These are phyloP conservation scores for Epizoanthus stellaris DNA, from an alignment of 92 coral and sea anemone genomes.

Conservation along the genomic window DNA sequence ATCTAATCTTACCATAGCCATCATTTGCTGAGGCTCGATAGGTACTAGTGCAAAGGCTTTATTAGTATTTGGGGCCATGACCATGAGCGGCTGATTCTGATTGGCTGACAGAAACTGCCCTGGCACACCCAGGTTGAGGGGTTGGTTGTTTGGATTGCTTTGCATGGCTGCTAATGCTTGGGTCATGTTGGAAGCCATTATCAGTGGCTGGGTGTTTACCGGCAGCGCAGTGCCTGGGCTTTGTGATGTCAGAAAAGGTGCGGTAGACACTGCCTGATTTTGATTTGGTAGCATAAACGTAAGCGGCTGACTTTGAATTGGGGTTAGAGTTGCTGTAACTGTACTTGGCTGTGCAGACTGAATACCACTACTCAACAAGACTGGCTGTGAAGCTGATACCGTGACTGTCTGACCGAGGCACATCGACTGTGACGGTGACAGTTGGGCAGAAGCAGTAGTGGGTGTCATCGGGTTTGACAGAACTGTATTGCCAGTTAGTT, in stretches of 20 bases:
- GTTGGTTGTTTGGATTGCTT: constrained; percentile 2
- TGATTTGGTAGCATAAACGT: constrained; percentile 22
- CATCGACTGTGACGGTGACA: neutral
- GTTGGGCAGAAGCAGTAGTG: neutral
- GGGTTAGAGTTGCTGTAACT: constrained; percentile 1
- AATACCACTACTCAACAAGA: constrained; percentile 7
- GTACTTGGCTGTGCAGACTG: constrained; percentile 1
- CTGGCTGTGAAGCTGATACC: neutral
- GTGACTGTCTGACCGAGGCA: constrained; percentile 19
- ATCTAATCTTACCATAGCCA: constrained; percentile 36
- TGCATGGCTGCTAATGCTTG: constrained; percentile 21
- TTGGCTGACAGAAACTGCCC: constrained; percentile 25
- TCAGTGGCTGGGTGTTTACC: constrained; percentile 7
- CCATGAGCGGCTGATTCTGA: constrained; percentile 45
- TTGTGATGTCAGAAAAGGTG: neutral
- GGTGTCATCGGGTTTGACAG: neutral
- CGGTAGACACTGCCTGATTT: neutral
- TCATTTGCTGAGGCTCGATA: constrained; percentile 34
- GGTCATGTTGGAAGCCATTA: constrained; percentile 9
- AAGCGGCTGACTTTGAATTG: constrained; percentile 8
- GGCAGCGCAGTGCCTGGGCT: constrained; percentile 5
- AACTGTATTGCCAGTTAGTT: neutral
- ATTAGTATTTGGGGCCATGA: constrained; percentile 41
- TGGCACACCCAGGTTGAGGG: constrained; percentile 32
- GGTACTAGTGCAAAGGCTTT: constrained; percentile 44